Base-by-base conservation (phyloP, 2,113 vertebrate species). In the Bubo blakistoni region DNA sequence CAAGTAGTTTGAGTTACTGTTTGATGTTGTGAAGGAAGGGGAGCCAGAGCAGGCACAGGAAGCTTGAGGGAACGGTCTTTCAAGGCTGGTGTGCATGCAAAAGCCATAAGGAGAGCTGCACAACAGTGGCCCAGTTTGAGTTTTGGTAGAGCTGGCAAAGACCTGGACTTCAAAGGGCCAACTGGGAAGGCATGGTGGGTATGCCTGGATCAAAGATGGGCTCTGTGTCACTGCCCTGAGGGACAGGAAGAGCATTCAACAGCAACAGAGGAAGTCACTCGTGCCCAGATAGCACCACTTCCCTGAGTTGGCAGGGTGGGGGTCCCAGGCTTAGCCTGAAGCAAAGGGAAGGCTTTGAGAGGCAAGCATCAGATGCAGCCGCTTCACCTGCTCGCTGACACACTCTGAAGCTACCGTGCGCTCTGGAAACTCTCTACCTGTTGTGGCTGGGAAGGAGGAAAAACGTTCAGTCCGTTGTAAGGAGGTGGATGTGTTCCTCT, bases 321-420 rank as follows among this genome's bases (percentile, higher is more conserved):
- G 65, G n/a, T 71, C 30, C 38, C 51, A 51, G 49, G 73, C 40
- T 57, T 24, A 65, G 26, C 29, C 34, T 73, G 38, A 36, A 67
- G 15, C 16, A 40, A 32, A 59, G 16, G 16, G 36, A 67, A 61
- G n/a, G 26, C 22, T 46, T 25, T n/a, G 34, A 58, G 82, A 40
- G 16, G 83, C 29, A 9, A 19, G 7, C 6, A 5, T 40, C 7
- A 6, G 46, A 15, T n/a, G 14, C 74, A n/a, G 59, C 32, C 4
- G 4, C 51, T 34, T 44, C 51, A 36, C 36, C 0, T 0, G 22
- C 1, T 2, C 16, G 26, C 61, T 40, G 3, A 26, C 32, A 46
- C 29, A 25, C 11, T n/a, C 46, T 9, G 44, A 46, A 58, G 58
- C 59, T 34, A 8, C 40, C 8, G 4, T 14, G 38, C 1, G 4